Percentiles rank a stretch among this genome's conserved stretches.
These are phyloP conservation scores for Heliangelus exortis DNA, from an alignment of 2,797 vertebrate genomes.

Conservation along the genomic window DNA sequence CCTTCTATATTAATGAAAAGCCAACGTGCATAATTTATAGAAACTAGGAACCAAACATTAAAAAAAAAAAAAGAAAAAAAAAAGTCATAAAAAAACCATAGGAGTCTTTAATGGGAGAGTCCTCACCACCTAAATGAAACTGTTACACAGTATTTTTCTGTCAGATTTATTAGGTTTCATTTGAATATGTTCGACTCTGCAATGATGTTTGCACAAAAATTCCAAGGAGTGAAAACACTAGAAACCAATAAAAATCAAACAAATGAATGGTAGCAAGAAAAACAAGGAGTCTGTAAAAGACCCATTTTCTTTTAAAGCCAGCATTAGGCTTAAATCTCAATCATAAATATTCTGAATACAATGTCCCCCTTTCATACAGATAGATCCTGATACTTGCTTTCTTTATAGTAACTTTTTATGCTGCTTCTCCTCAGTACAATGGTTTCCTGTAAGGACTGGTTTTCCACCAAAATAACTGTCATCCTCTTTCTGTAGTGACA, in stretches of 20 bases:
- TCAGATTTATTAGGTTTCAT: constrained; percentile 72
- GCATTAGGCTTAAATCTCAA: not conserved
- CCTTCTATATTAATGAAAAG: constrained; percentile 77
- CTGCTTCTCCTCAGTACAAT: not conserved
- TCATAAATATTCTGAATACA: not conserved
- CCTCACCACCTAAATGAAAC: constrained; percentile 33
- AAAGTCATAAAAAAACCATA: constrained; percentile 66
- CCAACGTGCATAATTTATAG: constrained; percentile 75
- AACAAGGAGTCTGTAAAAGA: not conserved
- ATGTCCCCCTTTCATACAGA: not conserved
- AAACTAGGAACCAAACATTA: constrained; percentile 63
- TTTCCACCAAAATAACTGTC: not conserved
- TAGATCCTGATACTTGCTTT: not conserved
- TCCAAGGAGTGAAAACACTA: constrained; percentile 19
- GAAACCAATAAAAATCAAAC: constrained; percentile 9
- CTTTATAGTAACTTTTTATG: not conserved
- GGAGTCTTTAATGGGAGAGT: constrained; percentile 64
- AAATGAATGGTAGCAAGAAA: not conserved
- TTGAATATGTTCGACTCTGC: constrained; percentile 29
- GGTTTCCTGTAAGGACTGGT: not conserved
- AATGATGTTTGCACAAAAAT: constrained; percentile 19
- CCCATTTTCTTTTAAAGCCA: not conserved
- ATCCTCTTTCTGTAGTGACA: not conserved
- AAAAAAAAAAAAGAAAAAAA: constrained; percentile 6
- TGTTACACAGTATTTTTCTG: constrained; percentile 50